These are phyloP conservation scores for Euplexia lucipara DNA, from an alignment of 2,888 invertebrate species.

Conservation along the genomic window DNA sequence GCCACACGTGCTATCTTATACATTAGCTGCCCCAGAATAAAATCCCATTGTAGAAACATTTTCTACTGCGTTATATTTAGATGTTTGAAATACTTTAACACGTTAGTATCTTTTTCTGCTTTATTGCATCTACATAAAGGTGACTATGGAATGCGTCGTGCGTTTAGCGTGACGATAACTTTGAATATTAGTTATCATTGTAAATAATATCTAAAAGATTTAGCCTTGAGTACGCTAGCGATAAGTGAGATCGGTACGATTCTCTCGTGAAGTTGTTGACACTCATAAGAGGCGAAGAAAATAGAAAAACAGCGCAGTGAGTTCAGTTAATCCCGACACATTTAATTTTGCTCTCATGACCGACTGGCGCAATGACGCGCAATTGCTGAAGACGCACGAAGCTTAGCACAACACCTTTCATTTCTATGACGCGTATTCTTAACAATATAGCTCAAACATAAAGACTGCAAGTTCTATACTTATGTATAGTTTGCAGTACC, in stretches of 20 bases:
- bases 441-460: constrained; percentile 29
- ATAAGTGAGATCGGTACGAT: constrained; percentile 71
- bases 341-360: constrained; percentile 46
- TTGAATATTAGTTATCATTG: constrained; percentile 71
- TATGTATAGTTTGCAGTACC: constrained; percentile 22
- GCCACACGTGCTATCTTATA: constrained; percentile 41
- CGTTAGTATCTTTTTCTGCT: constrained; percentile 39
- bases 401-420: constrained; percentile 29
- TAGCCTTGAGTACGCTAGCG: constrained; percentile 74
- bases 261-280: constrained; percentile 50
- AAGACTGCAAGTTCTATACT: constrained; percentile 25
- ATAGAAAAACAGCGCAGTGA: constrained; percentile 45
- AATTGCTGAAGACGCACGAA: constrained; percentile 34
- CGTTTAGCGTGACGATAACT: constrained; percentile 48
- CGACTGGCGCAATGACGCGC: constrained; percentile 50
- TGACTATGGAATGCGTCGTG: constrained; percentile 38
- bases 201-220: constrained; percentile 78
- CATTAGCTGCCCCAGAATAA: constrained; percentile 51
- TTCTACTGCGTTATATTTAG: constrained; percentile 58
- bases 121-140: constrained; percentile 47
- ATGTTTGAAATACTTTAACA: constrained; percentile 42
- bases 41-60: constrained; percentile 58
- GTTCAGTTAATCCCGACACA: constrained; percentile 16
- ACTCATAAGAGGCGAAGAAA: constrained; percentile 34
- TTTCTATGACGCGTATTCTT: constrained; percentile 29